These are phyloP conservation scores for Nesogale talazaci DNA, from an alignment of 2,113 vertebrate genomes.

Conservation along the genomic window DNA sequence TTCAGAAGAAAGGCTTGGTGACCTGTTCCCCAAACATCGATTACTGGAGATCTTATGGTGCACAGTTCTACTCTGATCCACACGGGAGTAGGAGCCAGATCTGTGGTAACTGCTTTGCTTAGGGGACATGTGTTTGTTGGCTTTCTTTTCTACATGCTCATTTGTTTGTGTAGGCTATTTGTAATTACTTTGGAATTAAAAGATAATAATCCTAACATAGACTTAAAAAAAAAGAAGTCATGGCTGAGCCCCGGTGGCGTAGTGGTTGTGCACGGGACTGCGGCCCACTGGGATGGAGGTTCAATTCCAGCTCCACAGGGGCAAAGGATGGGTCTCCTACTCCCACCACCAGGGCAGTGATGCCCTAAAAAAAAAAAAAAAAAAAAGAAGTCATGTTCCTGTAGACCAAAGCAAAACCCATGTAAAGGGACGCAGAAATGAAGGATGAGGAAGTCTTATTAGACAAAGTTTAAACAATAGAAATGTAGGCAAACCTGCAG, in stretches of 20 bases:
- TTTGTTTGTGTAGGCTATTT: background rate
- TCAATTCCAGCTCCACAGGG: too few relatives aligned
- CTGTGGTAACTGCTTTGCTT: background rate
- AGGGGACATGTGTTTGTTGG: background rate
- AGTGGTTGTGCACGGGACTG: too few relatives aligned
- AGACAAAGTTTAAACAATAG: conserved; percentile 20
- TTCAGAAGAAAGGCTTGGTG: background rate
- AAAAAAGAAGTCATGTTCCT: background rate
- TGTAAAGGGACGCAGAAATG: background rate
- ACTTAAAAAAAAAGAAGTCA: background rate
- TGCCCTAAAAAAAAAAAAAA: background rate
- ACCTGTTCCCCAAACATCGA: background rate
- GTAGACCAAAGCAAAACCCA: background rate
- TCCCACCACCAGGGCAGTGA: too few relatives aligned
- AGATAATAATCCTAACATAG: background rate
- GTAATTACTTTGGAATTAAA: too few relatives aligned
- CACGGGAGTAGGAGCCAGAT: background rate
- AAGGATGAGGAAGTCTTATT: background rate
- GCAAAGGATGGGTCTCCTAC: too few relatives aligned
- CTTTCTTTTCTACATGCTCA: conserved; percentile 16
- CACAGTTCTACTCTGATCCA: background rate
- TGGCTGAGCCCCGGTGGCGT: too few relatives aligned
- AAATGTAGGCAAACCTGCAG: background rate
- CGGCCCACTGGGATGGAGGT: too few relatives aligned
- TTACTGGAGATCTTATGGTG: background rate